Conservation (phyloP, 2,113 vertebrate species). For the Campylomormyrus numenius region DNA sequence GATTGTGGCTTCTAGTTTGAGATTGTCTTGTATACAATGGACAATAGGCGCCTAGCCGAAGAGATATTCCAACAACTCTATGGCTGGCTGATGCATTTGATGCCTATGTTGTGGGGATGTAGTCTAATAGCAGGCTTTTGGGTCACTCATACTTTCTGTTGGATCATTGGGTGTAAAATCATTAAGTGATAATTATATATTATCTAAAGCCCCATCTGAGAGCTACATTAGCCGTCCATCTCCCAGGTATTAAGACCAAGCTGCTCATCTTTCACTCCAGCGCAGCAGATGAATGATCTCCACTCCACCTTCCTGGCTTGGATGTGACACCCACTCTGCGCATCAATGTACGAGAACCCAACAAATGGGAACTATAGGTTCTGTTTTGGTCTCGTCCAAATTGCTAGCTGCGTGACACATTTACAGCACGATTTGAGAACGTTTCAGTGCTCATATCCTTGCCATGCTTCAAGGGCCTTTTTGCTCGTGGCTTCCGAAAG, state of each 20-base stretch:
- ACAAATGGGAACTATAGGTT: not conserved
- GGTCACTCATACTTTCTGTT: not conserved
- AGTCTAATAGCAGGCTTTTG: not conserved
- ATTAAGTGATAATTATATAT: not conserved
- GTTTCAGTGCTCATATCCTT: not conserved
- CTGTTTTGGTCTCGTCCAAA: not conserved
- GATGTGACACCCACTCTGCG: not conserved
- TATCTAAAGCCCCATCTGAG: not conserved
- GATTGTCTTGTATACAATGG: not conserved
- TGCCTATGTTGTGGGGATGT: not conserved
- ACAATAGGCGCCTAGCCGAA: not conserved
- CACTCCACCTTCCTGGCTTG: not conserved
- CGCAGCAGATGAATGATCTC: not conserved
- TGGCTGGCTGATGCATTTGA: not conserved
- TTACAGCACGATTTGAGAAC: not conserved
- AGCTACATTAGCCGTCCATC: not conserved
- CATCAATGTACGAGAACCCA: not conserved
- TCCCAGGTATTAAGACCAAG: not conserved
- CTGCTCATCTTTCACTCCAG: not conserved
- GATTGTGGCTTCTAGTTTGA: not conserved
- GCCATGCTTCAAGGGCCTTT: not conserved
- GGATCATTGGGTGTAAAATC: not conserved
- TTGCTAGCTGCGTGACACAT: not conserved
- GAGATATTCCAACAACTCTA: not conserved
- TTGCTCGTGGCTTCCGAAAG: not conserved